Evolutionary conservation across 2,888 invertebrate species (phyloP).

Genomic region (Drosophila bunnanda): DNA sequence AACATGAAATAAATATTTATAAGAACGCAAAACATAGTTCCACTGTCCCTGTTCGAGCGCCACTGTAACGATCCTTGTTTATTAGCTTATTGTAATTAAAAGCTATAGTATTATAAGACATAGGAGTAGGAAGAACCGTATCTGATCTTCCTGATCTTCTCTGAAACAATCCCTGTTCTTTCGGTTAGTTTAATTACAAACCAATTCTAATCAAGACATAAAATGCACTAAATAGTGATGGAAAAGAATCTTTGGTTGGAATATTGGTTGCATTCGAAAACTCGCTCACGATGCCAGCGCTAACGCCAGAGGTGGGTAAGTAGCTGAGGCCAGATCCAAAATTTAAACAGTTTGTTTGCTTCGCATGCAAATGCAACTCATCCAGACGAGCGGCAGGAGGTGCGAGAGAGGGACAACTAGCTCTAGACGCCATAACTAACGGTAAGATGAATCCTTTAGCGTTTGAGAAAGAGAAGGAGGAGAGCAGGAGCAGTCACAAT

Average conservation of each 20-base stretch:
- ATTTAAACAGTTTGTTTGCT: conserved; percentile 46
- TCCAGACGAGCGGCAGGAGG: conserved; percentile 20
- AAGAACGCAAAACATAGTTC: neutral
- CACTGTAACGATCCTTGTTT: too few relatives aligned
- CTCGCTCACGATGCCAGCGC: conserved; percentile 24
- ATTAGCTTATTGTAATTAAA: too few relatives aligned
- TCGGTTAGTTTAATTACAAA: too few relatives aligned
- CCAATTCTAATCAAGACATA: too few relatives aligned
- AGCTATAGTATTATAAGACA: too few relatives aligned
- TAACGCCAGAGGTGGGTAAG: neutral
- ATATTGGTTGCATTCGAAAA: too few relatives aligned
- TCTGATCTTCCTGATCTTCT: too few relatives aligned
- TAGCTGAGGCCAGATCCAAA: conserved; percentile 41
- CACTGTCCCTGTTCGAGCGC: neutral
- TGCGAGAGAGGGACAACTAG: conserved; percentile 4
- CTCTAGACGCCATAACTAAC: conserved; percentile 59
- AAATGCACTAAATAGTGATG: too few relatives aligned
- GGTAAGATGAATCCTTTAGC: conserved; percentile 62
- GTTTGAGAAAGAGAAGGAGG: neutral
- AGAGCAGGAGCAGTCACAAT: conserved; percentile 48
- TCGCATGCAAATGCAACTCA: conserved; percentile 60
- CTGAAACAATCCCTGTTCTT: too few relatives aligned
- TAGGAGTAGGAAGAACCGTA: too few relatives aligned
- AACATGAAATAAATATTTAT: neutral
- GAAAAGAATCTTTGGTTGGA: too few relatives aligned